Percentiles rank a stretch among this genome's conserved stretches.
Conservation (phyloP, 2,797 vertebrate species). For the Chloroceryle amazona region DNA sequence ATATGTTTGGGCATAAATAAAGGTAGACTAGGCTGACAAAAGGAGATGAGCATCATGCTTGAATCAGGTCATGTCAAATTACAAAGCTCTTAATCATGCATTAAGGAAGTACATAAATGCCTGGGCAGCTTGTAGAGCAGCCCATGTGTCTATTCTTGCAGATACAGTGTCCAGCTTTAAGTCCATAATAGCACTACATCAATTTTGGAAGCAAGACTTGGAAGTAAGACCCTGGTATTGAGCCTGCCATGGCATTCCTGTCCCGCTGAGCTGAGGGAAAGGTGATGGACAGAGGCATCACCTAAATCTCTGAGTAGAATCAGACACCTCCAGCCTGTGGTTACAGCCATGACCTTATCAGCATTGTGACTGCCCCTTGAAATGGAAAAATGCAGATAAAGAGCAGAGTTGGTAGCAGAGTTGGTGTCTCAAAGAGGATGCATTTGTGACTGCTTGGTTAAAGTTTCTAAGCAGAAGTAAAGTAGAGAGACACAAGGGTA, state of each 20-base stretch:
- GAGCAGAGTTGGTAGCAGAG: neutral
- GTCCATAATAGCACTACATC: accelerated
- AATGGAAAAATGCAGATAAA: neutral
- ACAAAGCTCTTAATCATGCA: neutral
- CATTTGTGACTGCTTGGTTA: neutral
- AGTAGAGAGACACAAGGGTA: neutral
- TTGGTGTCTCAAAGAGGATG: accelerated
- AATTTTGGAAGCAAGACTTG: neutral
- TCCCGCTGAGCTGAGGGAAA: neutral
- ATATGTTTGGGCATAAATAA: neutral
- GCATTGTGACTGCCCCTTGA: accelerated
- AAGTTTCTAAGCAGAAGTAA: neutral
- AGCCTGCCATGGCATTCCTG: neutral
- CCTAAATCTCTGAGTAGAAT: neutral
- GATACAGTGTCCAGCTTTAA: neutral
- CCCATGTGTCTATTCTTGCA: neutral
- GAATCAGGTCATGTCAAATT: neutral
- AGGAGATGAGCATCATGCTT: neutral
- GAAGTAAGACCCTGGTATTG: neutral
- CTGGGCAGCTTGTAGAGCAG: neutral
- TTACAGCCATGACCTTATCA: neutral
- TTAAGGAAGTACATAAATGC: neutral
- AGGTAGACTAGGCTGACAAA: neutral
- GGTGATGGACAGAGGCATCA: neutral
- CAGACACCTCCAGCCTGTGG: accelerated